Base-by-base conservation (phyloP, 1,140 invertebrate species). In the Triops cancriformis region DNA sequence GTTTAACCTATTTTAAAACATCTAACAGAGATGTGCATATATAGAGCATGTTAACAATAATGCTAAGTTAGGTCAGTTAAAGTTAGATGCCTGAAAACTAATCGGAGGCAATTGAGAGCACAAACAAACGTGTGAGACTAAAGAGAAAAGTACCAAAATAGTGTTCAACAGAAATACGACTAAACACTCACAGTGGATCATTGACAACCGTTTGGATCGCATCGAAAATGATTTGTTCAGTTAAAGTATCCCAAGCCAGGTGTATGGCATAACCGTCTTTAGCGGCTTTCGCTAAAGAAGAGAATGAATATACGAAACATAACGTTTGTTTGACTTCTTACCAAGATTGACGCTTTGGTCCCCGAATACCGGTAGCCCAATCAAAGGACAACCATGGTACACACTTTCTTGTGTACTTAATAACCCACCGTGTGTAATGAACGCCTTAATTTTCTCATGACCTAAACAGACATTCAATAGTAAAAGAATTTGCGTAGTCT, bases 321-420 rank as follows among this genome's bases (percentile, higher is more conserved):
- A 9, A 45, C 10, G 18, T 11, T 1, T 45, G 10, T 1, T 9
- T 45, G 18, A 45, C 43, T 45, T n/a, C 12, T 79, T 79, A 6
- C 76, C 77, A 10, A 79, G 79, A 75, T 82, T 83, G 7, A 28
- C 26, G 10, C n/a, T 12, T 28, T 80, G 79, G 43, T 80, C 79
- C 31, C 51, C 81, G 72, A 85, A 83, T 27, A 88, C 82, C 1
- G 87, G 87, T 26, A 88, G 81, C 1, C 83, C 84, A 43, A 88
- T 80, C 6, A 87, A 80, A 4, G 87, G 87, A 1, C 86, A 83
- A 9, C 85, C 85, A 80, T 84, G 83, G 76, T 83, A 84, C 6
- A 86, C 81, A 4, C 85, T 83, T 83, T 88, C 87, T 41, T 84
- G 81, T 23, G 83, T 85, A 76, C 85, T 85, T 41, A 86, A 81